Evolutionary conservation across 2,113 vertebrate species (phyloP), one percentile per base, ranked within the genome.

Genomic region (Solenodon paradoxus): DNA sequence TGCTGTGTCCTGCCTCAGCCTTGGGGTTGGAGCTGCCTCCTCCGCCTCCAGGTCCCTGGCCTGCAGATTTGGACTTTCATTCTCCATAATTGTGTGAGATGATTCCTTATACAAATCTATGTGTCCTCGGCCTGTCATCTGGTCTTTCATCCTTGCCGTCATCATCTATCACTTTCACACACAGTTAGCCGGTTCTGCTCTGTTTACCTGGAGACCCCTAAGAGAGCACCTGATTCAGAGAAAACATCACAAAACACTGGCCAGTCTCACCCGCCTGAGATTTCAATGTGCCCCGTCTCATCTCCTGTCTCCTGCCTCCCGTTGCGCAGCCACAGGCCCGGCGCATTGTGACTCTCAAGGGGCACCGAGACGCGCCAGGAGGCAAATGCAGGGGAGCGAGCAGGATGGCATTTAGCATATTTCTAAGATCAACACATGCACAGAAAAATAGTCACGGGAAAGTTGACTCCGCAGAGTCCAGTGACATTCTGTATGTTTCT

Each of bases 371-470:
- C 5, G 24, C 11, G 6, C 3, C 32, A 16, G 2, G 30, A 38
- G 38, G 15, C 1, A 19, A 16, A 32, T 8, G 19, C 26, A 10
- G n/a, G 26, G 30, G 32, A 26, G 40, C 0, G n/a, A 26, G 12
- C 15, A 59, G 63, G 15, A 1, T 2, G 7, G 22, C 17, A 9
- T 63, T 10, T 24, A 7, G 16, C 5, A 0, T 24, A 5, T 68
- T 30, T 49, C 47, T 17, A 32, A 63, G 24, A 8, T n/a, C 38
- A 45, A 10, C 7, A 13, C 4, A 28, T 1, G 30, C 30, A 0
- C 1, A 19, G 15, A 55, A 71, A 40, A 83, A 32, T 42, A 55
- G 3, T 2, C 26, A 15, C 0, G 8, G 38, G 55, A 68, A 42
- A 3, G 13, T 9, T 7, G 19, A 49, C 12, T 77, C 69, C 40